Percentiles rank a stretch among this genome's conserved stretches.
phyloP scores from a whole-genome alignment of 2,888 invertebrate genomes.

The Anthophora plumipes region DNA sequence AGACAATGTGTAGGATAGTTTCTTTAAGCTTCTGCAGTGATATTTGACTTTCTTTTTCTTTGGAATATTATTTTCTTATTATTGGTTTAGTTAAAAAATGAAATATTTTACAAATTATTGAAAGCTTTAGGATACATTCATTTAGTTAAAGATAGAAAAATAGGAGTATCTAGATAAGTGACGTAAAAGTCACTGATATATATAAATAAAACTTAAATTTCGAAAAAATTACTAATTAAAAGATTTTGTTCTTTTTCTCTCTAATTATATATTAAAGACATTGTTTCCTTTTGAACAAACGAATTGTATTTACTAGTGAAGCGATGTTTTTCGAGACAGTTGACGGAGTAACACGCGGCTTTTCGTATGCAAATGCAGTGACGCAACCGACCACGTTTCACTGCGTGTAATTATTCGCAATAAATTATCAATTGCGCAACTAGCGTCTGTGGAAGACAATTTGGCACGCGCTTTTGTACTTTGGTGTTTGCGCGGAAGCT shows the following conservation, averaged over 20 bases:
- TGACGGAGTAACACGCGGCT: slow-evolving; percentile 13
- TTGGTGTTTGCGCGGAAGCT: not conserved
- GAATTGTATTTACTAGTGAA: not conserved
- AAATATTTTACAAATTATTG: not conserved
- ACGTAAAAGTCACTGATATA: no score
- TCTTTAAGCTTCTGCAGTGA: not conserved
- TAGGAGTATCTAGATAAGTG: no score
- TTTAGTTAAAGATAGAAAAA: not conserved
- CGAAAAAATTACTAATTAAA: no score
- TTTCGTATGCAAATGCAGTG: slow-evolving; percentile 41
- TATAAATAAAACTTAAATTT: no score
- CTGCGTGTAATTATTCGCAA: slow-evolving; percentile 39
- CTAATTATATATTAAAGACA: no score
- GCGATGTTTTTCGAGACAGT: slow-evolving; percentile 1
- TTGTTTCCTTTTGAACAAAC: not conserved
- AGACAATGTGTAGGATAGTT: not conserved
- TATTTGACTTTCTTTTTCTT: not conserved
- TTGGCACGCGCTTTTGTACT: slow-evolving; percentile 13
- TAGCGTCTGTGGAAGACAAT: slow-evolving; percentile 26
- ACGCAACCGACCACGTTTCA: slow-evolving; percentile 16
- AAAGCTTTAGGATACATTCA: not conserved
- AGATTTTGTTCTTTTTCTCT: no score
- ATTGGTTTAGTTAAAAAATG: no score
- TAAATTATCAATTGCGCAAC: slow-evolving; percentile 46
- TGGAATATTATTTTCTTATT: no score